phyloP scores from a whole-genome alignment of 37 sponge, comb jelly and placozoan genomes.

The Cliona cf. orientalis region DNA sequence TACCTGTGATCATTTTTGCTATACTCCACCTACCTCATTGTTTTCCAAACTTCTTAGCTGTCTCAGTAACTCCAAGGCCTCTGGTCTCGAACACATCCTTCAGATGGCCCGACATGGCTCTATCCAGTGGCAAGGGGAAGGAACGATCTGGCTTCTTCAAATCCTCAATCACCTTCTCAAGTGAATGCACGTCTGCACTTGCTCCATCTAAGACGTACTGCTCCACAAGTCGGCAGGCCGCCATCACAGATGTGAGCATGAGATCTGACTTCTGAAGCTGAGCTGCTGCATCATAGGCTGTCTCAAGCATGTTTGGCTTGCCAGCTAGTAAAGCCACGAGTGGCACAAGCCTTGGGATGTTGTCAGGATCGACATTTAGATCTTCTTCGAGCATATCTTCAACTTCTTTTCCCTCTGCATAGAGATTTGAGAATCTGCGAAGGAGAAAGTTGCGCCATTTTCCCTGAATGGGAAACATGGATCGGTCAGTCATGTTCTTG shows the following conservation, averaged over 20 bases:
- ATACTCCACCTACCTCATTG: slow-evolving; percentile 53
- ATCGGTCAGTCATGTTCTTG: slow-evolving; percentile 6
- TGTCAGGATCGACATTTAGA: slow-evolving; percentile 45
- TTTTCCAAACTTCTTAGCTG: slow-evolving; percentile 52
- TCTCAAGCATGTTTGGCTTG: slow-evolving; percentile 33
- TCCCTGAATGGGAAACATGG: slow-evolving; percentile 43
- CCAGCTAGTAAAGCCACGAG: slow-evolving; percentile 46
- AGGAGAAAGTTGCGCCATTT: slow-evolving; percentile 43
- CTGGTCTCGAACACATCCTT: slow-evolving; percentile 19
- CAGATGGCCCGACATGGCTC: slow-evolving; percentile 23
- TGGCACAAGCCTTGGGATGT: slow-evolving; percentile 15
- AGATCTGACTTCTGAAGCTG: slow-evolving; percentile 26
- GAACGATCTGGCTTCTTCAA: slow-evolving; percentile 11
- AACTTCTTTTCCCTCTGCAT: slow-evolving; percentile 23
- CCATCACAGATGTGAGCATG: slow-evolving; percentile 3
- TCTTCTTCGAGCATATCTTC: slow-evolving; percentile 18
- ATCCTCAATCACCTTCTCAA: slow-evolving; percentile 28
- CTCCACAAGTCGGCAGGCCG: slow-evolving; percentile 35
- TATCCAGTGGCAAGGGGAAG: slow-evolving; percentile 21
- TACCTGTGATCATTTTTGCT: not conserved
- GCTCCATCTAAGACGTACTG: slow-evolving; percentile 19
- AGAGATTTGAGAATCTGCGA: slow-evolving; percentile 18
- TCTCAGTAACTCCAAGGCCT: slow-evolving; percentile 14
- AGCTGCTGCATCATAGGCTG: not conserved
- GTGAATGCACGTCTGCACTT: not conserved